Conservation (phyloP, 2,888 invertebrate genomes). For the Dicroscelio sp. region DNA sequence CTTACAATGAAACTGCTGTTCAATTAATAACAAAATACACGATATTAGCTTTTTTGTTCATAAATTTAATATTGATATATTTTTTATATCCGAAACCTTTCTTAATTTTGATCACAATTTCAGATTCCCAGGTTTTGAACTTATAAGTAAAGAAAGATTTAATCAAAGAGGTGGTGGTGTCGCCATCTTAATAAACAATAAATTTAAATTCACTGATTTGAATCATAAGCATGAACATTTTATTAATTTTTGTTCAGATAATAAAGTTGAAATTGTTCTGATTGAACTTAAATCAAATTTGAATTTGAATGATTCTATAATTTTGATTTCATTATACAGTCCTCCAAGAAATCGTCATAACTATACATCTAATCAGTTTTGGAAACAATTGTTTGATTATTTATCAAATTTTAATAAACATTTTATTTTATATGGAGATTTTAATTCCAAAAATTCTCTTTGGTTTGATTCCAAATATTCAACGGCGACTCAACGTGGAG, state of each 20-base stretch:
- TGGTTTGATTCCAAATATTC: background rate
- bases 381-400: background rate
- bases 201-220: constrained; percentile 2
- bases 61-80: too few species aligned
- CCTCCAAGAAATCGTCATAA: background rate
- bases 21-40: background rate
- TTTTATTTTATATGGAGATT: background rate
- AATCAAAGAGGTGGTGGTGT: background rate
- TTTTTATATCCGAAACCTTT: background rate
- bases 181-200: too few species aligned
- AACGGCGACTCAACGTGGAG: too few species aligned
- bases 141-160: constrained; percentile 1
- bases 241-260: background rate
- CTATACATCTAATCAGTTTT: background rate
- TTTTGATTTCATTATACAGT: constrained; percentile 3
- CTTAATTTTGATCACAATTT: background rate
- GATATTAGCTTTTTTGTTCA: background rate
- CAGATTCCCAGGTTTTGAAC: background rate
- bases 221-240: background rate
- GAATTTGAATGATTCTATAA: background rate
- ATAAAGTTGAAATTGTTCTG: constrained; percentile 32
- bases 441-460: background rate
- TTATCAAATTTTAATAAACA: background rate
- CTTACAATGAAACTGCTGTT: too few species aligned
- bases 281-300: background rate